A percentile compares a stretch with the other conserved stretches of the same genome.
Evolutionary conservation across 2,113 vertebrate genomes (phyloP).

Genomic region (Oryzias melastigma): DNA sequence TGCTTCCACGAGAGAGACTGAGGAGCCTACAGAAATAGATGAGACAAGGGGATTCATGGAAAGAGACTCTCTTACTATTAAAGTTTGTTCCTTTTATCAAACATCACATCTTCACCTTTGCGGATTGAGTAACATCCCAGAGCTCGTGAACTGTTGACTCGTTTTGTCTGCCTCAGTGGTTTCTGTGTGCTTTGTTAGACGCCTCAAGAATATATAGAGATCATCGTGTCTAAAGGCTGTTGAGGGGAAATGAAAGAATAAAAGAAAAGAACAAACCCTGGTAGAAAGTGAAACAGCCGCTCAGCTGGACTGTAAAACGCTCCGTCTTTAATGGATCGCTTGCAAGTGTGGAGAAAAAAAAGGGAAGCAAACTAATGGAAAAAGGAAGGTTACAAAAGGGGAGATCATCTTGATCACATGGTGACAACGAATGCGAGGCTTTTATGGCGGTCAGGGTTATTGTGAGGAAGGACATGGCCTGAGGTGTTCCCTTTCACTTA

Average conservation of each 20-base stretch:
- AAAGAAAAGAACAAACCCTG: background rate
- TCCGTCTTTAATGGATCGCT: background rate
- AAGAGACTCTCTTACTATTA: too few species aligned
- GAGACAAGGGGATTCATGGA: too few species aligned
- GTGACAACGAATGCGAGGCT: slow-evolving; percentile 30
- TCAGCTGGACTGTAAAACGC: background rate
- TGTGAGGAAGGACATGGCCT: slow-evolving; percentile 39
- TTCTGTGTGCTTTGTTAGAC: background rate
- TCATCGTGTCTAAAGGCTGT: too few species aligned
- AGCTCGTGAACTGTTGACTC: too few species aligned
- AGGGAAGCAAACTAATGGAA: background rate
- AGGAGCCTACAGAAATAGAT: too few species aligned
- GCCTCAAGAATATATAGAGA: rapidly evolving
- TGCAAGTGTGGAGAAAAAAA: background rate
- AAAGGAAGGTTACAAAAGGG: slow-evolving; percentile 6
- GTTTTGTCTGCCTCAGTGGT: too few species aligned
- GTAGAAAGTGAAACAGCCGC: slow-evolving; percentile 17
- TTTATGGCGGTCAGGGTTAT: slow-evolving; percentile 35
- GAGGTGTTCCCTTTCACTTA: slow-evolving; percentile 40
- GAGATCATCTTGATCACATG: slow-evolving; percentile 5
- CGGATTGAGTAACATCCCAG: too few species aligned
- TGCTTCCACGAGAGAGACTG: too few species aligned
- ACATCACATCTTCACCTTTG: too few species aligned
- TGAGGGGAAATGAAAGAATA: background rate
- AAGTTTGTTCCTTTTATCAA: too few species aligned